Base-by-base conservation (phyloP, 2,888 invertebrate genomes). In the Hypsopygia costalis region DNA sequence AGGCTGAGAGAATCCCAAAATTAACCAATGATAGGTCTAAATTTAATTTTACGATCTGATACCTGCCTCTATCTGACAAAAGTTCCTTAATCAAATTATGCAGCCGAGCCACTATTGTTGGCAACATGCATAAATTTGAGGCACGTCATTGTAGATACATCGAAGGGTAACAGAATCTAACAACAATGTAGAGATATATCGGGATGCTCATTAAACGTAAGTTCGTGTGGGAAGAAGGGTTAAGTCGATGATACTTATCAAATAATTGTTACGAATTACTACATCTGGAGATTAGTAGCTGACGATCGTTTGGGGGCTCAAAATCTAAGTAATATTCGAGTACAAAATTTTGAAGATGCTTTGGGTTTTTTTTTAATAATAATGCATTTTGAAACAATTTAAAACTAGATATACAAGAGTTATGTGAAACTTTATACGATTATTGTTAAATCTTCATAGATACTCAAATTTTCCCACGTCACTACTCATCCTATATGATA, bases 41-140 rank as follows among this genome's bases (percentile, higher is more conserved):
- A 88, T 88, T 87, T 81, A 88, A 88, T 88, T 88, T 88, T 66
- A 88, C 85, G 87, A 71, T 71, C 74, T 73, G 77, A 83, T 88
- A 88, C 88, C 88, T 88, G 87, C 87, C 67, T 63, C 64, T 60
- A 57, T 55, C 66, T 69, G 68, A 85, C 83, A 87, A 86, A 80
- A 79, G 83, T 76, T 71, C 60, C 53, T 65, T 87, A 87, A 88
- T 88, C 86, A 88, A 88, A 86, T 88, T 85, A 88, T 88, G 83
- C 87, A 86, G 81, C 81, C 80, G 78, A 81, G 77, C 68, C 66
- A 74, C 80, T 66, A 83, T 87, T 88, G 86, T 87, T 69, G 61
- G 55, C 49, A 71, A 68, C 74, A 74, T 87, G 87, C 83, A 87
- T 88, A 88, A 79, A 83, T 86, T 86, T 71, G 62, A 81, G 80